Base-by-base conservation (phyloP, 2,888 invertebrate species). In the Drosophila borborema region DNA sequence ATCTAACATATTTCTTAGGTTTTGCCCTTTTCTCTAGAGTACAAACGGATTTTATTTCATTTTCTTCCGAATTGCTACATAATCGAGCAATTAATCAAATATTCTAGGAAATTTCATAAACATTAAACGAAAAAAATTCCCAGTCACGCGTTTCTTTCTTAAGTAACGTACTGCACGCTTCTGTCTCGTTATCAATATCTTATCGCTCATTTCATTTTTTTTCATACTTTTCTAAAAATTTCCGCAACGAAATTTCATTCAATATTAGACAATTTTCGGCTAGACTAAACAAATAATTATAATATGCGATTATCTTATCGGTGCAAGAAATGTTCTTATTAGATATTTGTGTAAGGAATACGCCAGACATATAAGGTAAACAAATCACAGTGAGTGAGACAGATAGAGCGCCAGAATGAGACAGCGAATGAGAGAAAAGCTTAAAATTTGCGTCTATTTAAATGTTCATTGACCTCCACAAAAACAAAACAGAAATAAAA, bases 401-500 rank as follows among this genome's bases (percentile, higher is more conserved):
- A 45, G 38, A 36, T 2, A 38, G 45, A 31, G 43, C 36, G 10
- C 2, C 0, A 31, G 38, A 46, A 23, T 23, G 16, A 40, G 48
- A 49, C 28, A 1, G 8, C 40, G 28, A 18, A 12, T 2, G 28
- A 54, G 49, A 61, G 54, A 48, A 72, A 73, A 83, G 84, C 89
- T 80, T 74, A 85, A 77, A 82, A 56, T 76, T 72, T 74, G 75
- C 72, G 74, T 80, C 72, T 78, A 73, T 72, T 83, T 78, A 86
- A 85, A 65, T 81, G 88, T 89, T 89, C 88, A 80, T 81, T 90
- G 88, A 90, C 89, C 88, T 58, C 63, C 53, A 23, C 65, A 41
- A 77, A 82, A 77, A 67, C 51, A 63, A 43, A 36, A 38, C 14
- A 12, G 38, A 38, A 40, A 40, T 40, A 7, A 40, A 40, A 64